phyloP scores from a whole-genome alignment of 2,797 vertebrate species.

The Alca torda region DNA sequence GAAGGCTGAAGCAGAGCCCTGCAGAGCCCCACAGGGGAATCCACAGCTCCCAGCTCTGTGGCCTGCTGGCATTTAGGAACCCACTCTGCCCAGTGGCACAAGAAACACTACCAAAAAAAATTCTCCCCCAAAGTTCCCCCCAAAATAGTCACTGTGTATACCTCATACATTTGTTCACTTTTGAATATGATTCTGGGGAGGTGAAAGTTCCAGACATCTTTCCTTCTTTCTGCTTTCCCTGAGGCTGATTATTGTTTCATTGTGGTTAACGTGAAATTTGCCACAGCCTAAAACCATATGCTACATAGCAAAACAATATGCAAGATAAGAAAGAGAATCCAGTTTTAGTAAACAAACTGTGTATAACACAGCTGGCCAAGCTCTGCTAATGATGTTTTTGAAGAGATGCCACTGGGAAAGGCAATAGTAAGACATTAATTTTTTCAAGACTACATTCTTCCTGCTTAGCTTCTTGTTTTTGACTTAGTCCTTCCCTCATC shows the following conservation, averaged over 20 bases:
- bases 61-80: not conserved
- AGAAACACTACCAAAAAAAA: not conserved
- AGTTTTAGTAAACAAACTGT: not conserved
- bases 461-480: not conserved
- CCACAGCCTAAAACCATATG: not conserved
- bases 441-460: not conserved
- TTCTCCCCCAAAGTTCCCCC: not conserved
- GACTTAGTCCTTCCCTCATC: not conserved
- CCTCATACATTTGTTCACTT: not conserved
- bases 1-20: not conserved
- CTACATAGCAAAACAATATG: not conserved
- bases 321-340: not conserved
- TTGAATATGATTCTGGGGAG: not conserved
- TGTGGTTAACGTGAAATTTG: not conserved
- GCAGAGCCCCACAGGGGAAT: not conserved
- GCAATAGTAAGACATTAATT: not conserved
- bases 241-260: not conserved
- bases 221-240: not conserved
- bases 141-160: accelerated
- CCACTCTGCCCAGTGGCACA: not conserved
- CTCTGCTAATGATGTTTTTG: not conserved
- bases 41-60: not conserved
- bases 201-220: not conserved
- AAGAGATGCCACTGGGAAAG: not conserved
- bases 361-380: not conserved